These are phyloP conservation scores for Periplaneta americana DNA, from an alignment of 1,140 invertebrate species.

Conservation along the genomic window DNA sequence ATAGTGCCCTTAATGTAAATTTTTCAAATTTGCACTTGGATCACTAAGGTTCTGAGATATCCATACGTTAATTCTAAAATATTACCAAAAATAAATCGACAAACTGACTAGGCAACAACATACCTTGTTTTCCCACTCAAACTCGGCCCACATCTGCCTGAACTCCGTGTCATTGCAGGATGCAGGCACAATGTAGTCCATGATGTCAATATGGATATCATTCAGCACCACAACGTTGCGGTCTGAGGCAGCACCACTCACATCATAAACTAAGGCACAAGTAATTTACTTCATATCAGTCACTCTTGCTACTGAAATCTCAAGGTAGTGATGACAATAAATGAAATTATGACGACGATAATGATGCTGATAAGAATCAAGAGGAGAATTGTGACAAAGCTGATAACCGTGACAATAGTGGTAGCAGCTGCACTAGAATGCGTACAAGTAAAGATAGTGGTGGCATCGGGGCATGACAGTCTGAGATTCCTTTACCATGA, in stretches of 20 bases:
- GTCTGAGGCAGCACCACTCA: conserved; percentile 87
- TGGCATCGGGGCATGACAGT: neutral
- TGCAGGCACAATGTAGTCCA: conserved; percentile 99
- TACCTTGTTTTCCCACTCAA: conserved; percentile 99
- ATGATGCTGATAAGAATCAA: too few relatives aligned
- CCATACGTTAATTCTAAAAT: too few relatives aligned
- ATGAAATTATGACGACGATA: too few relatives aligned
- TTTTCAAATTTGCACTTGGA: too few relatives aligned
- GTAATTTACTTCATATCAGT: too few relatives aligned
- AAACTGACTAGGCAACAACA: neutral
- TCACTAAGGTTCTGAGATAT: too few relatives aligned
- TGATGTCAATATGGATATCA: conserved; percentile 99
- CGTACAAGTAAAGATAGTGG: neutral
- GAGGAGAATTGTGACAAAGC: too few relatives aligned
- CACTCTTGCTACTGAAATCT: too few relatives aligned
- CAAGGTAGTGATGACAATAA: too few relatives aligned
- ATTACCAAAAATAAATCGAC: too few relatives aligned
- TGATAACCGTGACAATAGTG: neutral
- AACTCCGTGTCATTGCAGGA: conserved; percentile 93
- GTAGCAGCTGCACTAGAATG: neutral
- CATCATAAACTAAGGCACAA: conserved; percentile 91
- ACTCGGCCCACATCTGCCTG: conserved; percentile 98
- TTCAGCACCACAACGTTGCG: conserved; percentile 97
- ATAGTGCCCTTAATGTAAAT: too few relatives aligned
- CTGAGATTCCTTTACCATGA: too few relatives aligned